Evolutionary conservation across 2,888 invertebrate species (phyloP).

Genomic region (Cheilosia vernalis): DNA sequence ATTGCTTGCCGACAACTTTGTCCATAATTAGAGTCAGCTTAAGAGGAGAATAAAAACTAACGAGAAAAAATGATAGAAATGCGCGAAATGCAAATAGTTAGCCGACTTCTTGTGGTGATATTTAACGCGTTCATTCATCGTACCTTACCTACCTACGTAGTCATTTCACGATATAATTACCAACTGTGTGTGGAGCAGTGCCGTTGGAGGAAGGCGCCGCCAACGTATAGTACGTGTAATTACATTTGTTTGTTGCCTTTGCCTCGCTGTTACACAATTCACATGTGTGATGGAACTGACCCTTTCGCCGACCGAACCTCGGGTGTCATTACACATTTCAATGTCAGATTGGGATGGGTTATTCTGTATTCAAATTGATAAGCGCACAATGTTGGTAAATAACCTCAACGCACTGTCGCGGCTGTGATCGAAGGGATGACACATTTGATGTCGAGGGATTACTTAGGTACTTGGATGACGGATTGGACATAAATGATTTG

Average conservation of each 20-base stretch:
- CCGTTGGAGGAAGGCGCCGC: conserved; percentile 53
- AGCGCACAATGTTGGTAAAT: conserved; percentile 22
- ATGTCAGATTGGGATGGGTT: conserved; percentile 53
- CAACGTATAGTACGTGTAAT: conserved; percentile 46
- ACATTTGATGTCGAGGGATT: conserved; percentile 9
- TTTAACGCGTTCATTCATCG: conserved; percentile 38
- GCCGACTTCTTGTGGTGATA: conserved; percentile 38
- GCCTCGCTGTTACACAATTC: conserved; percentile 53
- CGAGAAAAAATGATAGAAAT: conserved; percentile 26
- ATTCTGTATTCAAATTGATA: conserved; percentile 14
- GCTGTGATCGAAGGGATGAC: conserved; percentile 7
- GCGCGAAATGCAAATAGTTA: conserved; percentile 58
- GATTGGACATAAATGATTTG: conserved; percentile 8
- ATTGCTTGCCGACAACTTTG: conserved; percentile 48
- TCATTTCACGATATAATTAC: conserved; percentile 59
- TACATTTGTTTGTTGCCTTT: conserved; percentile 33
- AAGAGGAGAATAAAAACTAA: conserved; percentile 23
- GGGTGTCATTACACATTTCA: conserved; percentile 53
- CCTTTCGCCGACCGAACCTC: conserved; percentile 37
- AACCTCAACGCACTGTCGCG: conserved; percentile 4
- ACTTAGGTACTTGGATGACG: background rate
- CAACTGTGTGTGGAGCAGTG: conserved; percentile 28
- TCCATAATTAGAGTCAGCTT: conserved; percentile 57
- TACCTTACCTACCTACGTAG: conserved; percentile 21
- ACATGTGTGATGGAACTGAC: conserved; percentile 52